Conservation (phyloP, 2,113 vertebrate species). For the Xiphophorus hellerii region DNA sequence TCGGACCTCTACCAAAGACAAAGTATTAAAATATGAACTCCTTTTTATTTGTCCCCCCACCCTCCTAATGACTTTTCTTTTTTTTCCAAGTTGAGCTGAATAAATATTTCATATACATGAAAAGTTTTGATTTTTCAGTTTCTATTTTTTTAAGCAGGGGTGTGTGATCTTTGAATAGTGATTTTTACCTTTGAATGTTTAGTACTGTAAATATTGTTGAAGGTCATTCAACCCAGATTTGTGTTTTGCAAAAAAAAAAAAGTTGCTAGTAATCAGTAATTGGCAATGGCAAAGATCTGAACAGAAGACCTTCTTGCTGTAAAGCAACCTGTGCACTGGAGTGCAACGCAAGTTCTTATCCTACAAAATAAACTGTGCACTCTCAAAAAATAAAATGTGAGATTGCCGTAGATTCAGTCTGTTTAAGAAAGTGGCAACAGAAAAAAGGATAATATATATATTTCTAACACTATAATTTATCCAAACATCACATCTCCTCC, state of each 20-base stretch:
- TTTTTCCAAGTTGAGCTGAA: not conserved
- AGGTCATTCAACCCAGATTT: not conserved
- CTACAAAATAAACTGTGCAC: not conserved
- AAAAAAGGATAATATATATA: not conserved
- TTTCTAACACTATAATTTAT: not conserved
- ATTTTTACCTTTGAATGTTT: not conserved
- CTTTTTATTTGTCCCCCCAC: no score
- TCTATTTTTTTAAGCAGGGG: not conserved
- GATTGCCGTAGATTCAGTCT: not conserved
- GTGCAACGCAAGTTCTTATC: no score
- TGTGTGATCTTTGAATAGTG: no score
- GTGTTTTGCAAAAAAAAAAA: not conserved
- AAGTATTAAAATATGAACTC: no score
- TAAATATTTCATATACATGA: not conserved
- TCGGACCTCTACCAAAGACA: no score
- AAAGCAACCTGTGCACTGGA: no score
- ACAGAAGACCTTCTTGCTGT: no score
- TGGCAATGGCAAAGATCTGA: no score
- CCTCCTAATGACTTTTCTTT: not conserved
- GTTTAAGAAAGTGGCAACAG: not conserved
- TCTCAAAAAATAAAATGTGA: not conserved
- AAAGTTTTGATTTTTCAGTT: not conserved
- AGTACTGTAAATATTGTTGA: not conserved
- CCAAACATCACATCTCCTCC: slow-evolving; percentile 16
- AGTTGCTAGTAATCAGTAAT: no score